Percentiles rank a stretch among this genome's conserved stretches.
These are phyloP conservation scores for Agonopterix subpropinquella DNA, from an alignment of 2,888 invertebrate genomes.

Conservation along the genomic window DNA sequence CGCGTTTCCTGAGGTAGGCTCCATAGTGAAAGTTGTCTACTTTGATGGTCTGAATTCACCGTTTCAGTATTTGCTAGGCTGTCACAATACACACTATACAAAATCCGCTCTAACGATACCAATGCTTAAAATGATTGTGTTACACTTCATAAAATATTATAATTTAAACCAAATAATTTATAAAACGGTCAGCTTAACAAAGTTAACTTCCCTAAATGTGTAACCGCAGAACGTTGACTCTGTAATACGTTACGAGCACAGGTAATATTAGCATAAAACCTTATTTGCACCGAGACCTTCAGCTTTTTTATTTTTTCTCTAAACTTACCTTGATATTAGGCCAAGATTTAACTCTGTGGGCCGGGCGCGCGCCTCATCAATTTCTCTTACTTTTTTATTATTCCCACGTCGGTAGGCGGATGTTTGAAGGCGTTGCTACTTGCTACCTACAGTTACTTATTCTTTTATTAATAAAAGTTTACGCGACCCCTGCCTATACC, in stretches of 20 bases:
- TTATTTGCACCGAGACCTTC: constrained; percentile 3
- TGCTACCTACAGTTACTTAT: constrained; percentile 46
- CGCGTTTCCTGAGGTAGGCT: too few relatives aligned
- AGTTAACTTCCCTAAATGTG: background rate
- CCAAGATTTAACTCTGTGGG: constrained; percentile 20
- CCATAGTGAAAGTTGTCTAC: too few relatives aligned
- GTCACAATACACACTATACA: too few relatives aligned
- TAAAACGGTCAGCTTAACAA: background rate
- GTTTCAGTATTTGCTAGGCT: too few relatives aligned
- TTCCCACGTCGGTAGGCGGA: constrained; percentile 39
- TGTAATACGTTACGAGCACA: background rate
- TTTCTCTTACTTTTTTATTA: constrained; percentile 56
- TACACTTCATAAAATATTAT: too few relatives aligned
- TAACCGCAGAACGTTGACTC: background rate
- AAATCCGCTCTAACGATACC: too few relatives aligned
- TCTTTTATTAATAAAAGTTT: constrained; percentile 66
- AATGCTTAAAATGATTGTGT: too few relatives aligned
- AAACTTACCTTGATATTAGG: constrained; percentile 22
- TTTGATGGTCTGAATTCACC: too few relatives aligned
- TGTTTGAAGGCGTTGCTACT: constrained; percentile 45
- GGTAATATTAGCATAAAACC: constrained; percentile 3
- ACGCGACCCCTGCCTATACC: constrained; percentile 32
- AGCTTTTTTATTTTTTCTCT: constrained; percentile 7
- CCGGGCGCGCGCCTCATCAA: constrained; percentile 40
- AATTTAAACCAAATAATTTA: too few relatives aligned